Evolutionary conservation across 2,888 invertebrate species (phyloP).

Genomic region (Tachina lurida): DNA sequence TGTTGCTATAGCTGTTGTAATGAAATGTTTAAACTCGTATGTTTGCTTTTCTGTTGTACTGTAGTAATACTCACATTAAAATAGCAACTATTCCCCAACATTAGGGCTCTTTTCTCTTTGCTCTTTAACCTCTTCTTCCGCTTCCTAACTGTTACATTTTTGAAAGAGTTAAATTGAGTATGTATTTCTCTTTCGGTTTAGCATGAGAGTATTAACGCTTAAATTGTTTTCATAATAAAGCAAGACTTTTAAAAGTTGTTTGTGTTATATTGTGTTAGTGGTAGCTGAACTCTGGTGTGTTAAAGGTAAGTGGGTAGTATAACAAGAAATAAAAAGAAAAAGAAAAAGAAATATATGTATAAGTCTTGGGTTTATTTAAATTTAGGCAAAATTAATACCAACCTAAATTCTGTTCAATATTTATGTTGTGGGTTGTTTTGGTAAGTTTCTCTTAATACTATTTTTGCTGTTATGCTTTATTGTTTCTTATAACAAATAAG

Average conservation of each 20-base stretch:
- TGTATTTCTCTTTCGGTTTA: not conserved
- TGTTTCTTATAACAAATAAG: conserved; percentile 29
- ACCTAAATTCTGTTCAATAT: conserved; percentile 51
- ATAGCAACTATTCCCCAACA: conserved; percentile 45
- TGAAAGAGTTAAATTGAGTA: not conserved
- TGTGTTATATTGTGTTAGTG: conserved; percentile 18
- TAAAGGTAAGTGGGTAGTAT: conserved; percentile 22
- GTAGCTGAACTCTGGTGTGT: conserved; percentile 49
- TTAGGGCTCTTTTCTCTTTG: not conserved
- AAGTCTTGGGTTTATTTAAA: not conserved
- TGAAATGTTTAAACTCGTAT: conserved; percentile 61
- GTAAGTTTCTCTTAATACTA: conserved; percentile 63
- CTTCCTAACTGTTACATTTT: not conserved
- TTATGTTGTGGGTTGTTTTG: conserved; percentile 28
- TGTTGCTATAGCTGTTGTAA: conserved; percentile 24
- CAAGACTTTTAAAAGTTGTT: conserved; percentile 18
- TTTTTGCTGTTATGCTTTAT: conserved; percentile 54
- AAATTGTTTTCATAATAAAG: conserved; percentile 23
- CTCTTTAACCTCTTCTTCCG: not conserved
- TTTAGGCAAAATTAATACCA: conserved; percentile 34
- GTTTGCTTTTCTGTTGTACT: conserved; percentile 38
- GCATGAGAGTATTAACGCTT: not conserved
- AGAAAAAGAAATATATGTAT: not conserved
- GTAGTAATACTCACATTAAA: conserved; percentile 48
- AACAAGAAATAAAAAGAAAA: conserved; percentile 48